A percentile compares a stretch with the other conserved stretches of the same genome.
Conservation (phyloP, 2,797 vertebrate genomes). For the Alosa sapidissima region DNA sequence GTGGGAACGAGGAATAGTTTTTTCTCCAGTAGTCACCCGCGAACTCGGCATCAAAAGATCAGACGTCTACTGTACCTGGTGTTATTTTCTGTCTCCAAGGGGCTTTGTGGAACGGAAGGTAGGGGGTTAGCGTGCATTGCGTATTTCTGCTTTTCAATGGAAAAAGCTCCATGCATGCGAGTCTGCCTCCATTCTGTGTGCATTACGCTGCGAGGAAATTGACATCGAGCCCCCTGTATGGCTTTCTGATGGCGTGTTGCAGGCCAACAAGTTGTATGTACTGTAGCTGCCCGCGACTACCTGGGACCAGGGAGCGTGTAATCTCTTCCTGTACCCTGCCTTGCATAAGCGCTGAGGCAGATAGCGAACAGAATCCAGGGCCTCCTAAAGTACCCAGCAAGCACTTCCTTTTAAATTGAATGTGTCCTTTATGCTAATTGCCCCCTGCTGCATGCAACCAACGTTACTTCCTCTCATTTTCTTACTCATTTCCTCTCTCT, state of each 20-base stretch:
- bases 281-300: background rate
- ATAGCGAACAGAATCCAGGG: conserved; percentile 36
- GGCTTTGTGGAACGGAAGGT: background rate
- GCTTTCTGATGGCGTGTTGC: background rate
- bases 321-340: background rate
- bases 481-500: conserved; percentile 20
- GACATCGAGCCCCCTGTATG: background rate
- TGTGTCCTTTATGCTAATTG: conserved; percentile 66
- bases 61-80: background rate
- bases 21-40: background rate
- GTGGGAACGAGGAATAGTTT: background rate
- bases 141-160: conserved; percentile 1
- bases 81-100: background rate
- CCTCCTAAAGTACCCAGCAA: conserved; percentile 34
- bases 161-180: background rate
- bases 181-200: background rate
- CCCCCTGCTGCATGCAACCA: conserved; percentile 34
- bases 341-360: conserved; percentile 32
- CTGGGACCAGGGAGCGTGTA: conserved; percentile 10
- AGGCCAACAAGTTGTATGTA: conserved; percentile 1
- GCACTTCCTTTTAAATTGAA: conserved; percentile 54
- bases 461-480: conserved; percentile 30
- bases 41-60: background rate
- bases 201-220: background rate
- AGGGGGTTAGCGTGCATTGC: background rate